Base-by-base conservation (phyloP, 37 sponge, comb jelly and placozoan genomes). In the Hexactinellida sp. region DNA sequence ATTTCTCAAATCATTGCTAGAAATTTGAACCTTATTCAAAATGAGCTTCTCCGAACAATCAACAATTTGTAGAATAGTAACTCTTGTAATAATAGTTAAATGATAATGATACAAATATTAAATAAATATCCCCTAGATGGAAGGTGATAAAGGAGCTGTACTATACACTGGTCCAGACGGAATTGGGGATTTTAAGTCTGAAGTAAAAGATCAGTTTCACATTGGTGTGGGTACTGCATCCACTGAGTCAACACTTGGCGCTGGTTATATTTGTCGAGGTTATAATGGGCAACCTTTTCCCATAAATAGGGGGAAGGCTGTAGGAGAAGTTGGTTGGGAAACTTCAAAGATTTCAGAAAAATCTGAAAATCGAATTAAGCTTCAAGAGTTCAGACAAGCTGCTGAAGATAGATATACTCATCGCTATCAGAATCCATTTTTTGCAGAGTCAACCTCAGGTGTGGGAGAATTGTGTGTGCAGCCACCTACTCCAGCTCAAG, bases 321-420 rank as follows among this genome's bases (percentile, higher is more conserved):
- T 88, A 1, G 95, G 95, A 38, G 95, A 95, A 54, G 85, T 95
- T 0, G 95, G 95, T 0, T 95, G 95, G 95, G 95, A 91, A 36
- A 89, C 92, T 0, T 87, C 90, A 0, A 54, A 37, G 34, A 52
- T 89, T 5, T 24, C 84, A 32, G 37, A 90, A 37, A 55, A 89
- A 7, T 55, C 89, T 82, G 90, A 86, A 1, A 83, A 95, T 55
- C 95, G 92, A 82, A 95, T 95, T n/a, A 84, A 95, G 92, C 54
- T 92, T 36, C 89, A 91, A 51, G 90, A 86, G 38, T 92, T 95
- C 82, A 88, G 95, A 3, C 89, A 91, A 28, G 87, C 88, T 30
- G 87, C 47, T 39, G 93, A 95, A 83, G 93, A 95, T 54, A 84
- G 90, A 38, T 86, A 93, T 86, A 95, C 91, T 39, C 95, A 95